Conservation (phyloP, 2,888 invertebrate genomes). For the Leptopilina myrica region DNA sequence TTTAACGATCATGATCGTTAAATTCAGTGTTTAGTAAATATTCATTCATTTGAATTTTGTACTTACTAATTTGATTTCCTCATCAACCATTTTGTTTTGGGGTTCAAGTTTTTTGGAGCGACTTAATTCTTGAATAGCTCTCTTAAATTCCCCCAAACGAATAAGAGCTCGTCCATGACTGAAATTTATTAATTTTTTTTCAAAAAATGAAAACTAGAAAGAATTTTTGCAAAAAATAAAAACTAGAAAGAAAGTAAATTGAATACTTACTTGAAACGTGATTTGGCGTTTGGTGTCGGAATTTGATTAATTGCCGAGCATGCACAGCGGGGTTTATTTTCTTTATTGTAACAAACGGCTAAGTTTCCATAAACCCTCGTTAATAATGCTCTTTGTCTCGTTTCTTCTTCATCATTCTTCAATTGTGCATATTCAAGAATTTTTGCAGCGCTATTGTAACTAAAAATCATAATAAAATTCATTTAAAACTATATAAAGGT, state of each 20-base stretch:
- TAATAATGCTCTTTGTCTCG: slow-evolving; percentile 80
- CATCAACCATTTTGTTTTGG: slow-evolving; percentile 78
- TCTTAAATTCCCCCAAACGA: slow-evolving; percentile 80
- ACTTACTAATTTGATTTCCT: slow-evolving; percentile 78
- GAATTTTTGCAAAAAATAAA: neutral
- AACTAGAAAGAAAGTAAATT: no score
- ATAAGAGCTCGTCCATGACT: slow-evolving; percentile 84
- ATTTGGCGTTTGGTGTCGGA: slow-evolving; percentile 61
- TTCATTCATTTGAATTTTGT: no score
- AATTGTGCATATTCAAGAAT: slow-evolving; percentile 83
- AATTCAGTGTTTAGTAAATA: no score
- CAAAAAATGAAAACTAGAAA: neutral
- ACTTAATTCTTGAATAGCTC: slow-evolving; percentile 79
- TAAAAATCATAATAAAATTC: slow-evolving; percentile 48
- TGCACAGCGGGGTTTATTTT: slow-evolving; percentile 81
- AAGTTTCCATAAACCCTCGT: slow-evolving; percentile 85
- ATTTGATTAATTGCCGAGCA: slow-evolving; percentile 81
- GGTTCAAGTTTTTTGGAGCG: slow-evolving; percentile 79
- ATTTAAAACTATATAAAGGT: no score
- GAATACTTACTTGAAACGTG: slow-evolving; percentile 69
- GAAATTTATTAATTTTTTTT: slow-evolving; percentile 54
- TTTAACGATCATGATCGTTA: no score
- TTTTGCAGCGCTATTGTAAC: slow-evolving; percentile 81
- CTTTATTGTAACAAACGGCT: slow-evolving; percentile 83
- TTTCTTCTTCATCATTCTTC: slow-evolving; percentile 83